Conservation (phyloP, 2,797 vertebrate species). For the Pseudocheirus occidentalis region DNA sequence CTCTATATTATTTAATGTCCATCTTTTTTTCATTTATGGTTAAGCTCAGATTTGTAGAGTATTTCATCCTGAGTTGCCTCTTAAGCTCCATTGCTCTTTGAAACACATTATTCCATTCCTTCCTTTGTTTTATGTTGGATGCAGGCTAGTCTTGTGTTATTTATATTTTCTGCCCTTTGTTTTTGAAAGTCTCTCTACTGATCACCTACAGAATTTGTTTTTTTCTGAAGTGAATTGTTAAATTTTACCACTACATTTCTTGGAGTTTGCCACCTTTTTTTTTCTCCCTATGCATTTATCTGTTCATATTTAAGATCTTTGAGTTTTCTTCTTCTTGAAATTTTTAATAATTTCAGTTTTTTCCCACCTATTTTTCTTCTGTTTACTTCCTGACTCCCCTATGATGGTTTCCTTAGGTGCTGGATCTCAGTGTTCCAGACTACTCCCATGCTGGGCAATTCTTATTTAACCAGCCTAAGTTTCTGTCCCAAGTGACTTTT, state of each 20-base stretch:
- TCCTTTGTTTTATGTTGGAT: too few species aligned
- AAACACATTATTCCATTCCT: too few species aligned
- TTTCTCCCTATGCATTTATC: neutral
- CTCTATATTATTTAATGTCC: too few species aligned
- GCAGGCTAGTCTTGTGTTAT: too few species aligned
- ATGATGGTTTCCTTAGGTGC: neutral
- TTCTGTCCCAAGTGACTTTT: neutral
- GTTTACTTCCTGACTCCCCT: neutral
- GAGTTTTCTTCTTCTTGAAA: neutral
- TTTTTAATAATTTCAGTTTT: neutral
- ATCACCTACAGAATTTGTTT: too few species aligned
- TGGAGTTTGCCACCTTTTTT: neutral
- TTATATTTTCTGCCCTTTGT: too few species aligned
- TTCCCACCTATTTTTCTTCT: neutral
- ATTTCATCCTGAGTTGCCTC: too few species aligned
- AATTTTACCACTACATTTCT: neutral
- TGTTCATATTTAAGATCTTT: neutral
- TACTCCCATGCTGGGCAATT: neutral
- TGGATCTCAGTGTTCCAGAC: neutral
- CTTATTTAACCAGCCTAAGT: neutral
- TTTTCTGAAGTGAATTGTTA: neutral
- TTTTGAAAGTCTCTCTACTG: too few species aligned
- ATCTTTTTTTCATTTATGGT: too few species aligned
- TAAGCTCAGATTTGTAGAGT: too few species aligned
- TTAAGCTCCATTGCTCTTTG: too few species aligned